phyloP scores from a whole-genome alignment of 2,797 vertebrate species.

The Muraenolepis orangiensis region DNA sequence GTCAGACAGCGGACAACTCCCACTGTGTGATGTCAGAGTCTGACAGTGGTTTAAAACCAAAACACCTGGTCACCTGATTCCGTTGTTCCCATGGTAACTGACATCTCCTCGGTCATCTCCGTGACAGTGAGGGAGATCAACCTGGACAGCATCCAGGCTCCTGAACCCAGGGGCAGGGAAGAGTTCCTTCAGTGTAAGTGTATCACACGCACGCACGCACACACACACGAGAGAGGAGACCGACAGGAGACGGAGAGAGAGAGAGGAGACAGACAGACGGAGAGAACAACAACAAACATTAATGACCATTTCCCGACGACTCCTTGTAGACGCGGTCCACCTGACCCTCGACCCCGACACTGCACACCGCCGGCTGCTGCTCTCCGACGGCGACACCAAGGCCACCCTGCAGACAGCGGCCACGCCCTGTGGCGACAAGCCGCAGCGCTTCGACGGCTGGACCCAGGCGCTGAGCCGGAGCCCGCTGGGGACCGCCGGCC shows the following conservation, averaged over 20 bases:
- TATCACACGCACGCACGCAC: background rate
- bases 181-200: conserved; percentile 78
- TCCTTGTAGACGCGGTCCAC: conserved; percentile 57
- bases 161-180: conserved; percentile 71
- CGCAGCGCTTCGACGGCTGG: conserved; percentile 74
- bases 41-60: no score
- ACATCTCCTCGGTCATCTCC: background rate
- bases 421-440: conserved; percentile 45
- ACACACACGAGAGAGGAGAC: no score
- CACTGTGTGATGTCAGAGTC: no score
- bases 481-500: conserved; percentile 48
- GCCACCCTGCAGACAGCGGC: conserved; percentile 61
- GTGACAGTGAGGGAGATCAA: conserved; percentile 71
- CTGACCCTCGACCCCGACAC: conserved; percentile 71
- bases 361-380: conserved; percentile 67
- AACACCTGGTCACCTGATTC: no score
- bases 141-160: conserved; percentile 72
- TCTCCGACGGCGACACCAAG: conserved; percentile 69
- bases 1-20: no score
- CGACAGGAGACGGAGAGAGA: no score
- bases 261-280: no score
- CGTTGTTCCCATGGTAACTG: background rate
- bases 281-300: no score
- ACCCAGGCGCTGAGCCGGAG: conserved; percentile 70
- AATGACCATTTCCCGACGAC: no score